Evolutionary conservation across 2,797 vertebrate species (phyloP), one percentile per base, ranked within the genome.

Genomic region (Spizella passerina): DNA sequence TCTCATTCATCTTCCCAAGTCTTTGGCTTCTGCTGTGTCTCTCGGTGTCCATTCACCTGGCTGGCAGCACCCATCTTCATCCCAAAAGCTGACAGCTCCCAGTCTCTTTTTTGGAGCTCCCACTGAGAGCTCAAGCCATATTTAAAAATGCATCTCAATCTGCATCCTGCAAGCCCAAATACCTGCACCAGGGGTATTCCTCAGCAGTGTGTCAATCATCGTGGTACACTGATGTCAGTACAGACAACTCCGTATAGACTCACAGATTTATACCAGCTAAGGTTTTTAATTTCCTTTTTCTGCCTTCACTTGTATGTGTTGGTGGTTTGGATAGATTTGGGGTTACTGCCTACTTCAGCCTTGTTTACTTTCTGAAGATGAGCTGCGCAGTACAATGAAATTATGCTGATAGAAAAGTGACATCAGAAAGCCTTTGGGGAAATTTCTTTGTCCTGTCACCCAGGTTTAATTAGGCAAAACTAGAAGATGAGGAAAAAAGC

Each of bases 401-500:
- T 91, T 70, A 85, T 60, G 64, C 34, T 88, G 72, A 79, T 69
- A 63, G 61, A 81, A 82, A 86, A 34, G 32, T 70, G 55, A 47
- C 44, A 94, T 47, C 39, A 91, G n/a, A 66, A 44, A 86, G 30
- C 16, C 50, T 26, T 75, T 52, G 7, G 36, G 63, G 43, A 96
- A 86, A 57, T 88, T 55, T 36, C 27, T 86, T 84, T 80, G 16
- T 82, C 20, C 2, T 86, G 50, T 76, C 68, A 68, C 29, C 20
- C 27, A 90, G 43, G 79, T 82, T 93, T 89, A 92, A 92, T 93
- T 91, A 86, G 11, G 26, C 14, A 76, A 82, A 81, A 41, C 26
- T 66, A 70, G 39, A 89, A 44, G 57, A 26, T 4, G 3, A 6
- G 0, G 0, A 1, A 2, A 2, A 36, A 36, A n/a, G 4, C 14